Evolutionary conservation across 2,113 vertebrate species (phyloP).

Genomic region (Oplegnathus fasciatus): DNA sequence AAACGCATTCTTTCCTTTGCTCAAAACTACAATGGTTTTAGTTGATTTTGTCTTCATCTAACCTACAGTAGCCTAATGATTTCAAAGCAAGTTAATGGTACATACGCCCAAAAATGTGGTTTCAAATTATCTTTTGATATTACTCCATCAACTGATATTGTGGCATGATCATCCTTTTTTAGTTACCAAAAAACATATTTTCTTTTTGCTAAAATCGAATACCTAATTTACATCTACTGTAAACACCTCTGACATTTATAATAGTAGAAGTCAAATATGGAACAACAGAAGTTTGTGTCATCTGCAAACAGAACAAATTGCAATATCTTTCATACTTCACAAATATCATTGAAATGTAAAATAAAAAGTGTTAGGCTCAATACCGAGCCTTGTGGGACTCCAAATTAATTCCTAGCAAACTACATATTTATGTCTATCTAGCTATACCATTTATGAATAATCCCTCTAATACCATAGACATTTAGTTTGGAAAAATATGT

Average conservation of each 20-base stretch:
- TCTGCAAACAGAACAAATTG: not conserved
- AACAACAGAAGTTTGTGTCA: not conserved
- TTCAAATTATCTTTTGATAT: not conserved
- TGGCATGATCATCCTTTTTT: not conserved
- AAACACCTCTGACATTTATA: not conserved
- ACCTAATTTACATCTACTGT: not conserved
- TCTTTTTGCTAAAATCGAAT: not conserved
- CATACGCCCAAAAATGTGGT: not conserved
- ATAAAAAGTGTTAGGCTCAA: not conserved
- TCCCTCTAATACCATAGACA: not conserved
- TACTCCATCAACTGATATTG: not conserved
- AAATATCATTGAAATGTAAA: too few relatives aligned
- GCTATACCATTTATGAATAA: not conserved
- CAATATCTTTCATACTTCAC: not conserved
- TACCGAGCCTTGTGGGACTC: not conserved
- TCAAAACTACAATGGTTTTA: too few relatives aligned
- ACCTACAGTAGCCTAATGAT: too few relatives aligned
- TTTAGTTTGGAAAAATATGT: not conserved
- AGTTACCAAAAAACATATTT: too few relatives aligned
- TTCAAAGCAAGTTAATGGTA: not conserved
- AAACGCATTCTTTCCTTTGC: too few relatives aligned
- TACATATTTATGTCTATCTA: not conserved
- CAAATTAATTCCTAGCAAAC: not conserved
- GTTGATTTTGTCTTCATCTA: too few relatives aligned
- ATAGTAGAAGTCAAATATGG: not conserved